These are phyloP conservation scores for Macaria liturata DNA, from an alignment of 2,888 invertebrate species.

Conservation along the genomic window DNA sequence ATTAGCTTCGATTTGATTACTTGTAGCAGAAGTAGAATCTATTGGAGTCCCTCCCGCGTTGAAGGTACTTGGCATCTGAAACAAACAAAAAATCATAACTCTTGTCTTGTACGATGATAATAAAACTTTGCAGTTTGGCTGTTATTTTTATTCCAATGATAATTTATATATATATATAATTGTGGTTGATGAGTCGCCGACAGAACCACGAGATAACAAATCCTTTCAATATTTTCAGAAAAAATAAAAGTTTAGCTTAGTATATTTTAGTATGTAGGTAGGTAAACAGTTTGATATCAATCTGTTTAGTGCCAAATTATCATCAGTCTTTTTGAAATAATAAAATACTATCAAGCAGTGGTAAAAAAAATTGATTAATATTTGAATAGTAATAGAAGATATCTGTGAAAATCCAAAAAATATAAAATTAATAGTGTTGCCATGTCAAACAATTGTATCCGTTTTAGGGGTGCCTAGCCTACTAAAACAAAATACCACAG, in stretches of 20 bases:
- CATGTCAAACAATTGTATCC: constrained; percentile 1
- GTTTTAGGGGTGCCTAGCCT: constrained; percentile 5
- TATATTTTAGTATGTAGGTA: not conserved
- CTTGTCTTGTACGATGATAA: constrained; percentile 16
- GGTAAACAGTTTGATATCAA: constrained; percentile 1
- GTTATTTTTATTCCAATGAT: constrained; percentile 17
- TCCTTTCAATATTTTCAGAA: constrained; percentile 5
- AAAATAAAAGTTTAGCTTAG: not conserved
- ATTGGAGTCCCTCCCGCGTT: constrained; percentile 12
- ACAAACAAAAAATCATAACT: constrained; percentile 20
- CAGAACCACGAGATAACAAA: constrained; percentile 12
- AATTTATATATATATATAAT: constrained; percentile 11
- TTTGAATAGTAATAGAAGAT: constrained; percentile 1
- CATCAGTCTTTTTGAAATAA: not conserved
- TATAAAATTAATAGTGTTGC: constrained; percentile 2
- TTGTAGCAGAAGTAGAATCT: constrained; percentile 12
- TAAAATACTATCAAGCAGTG: constrained; percentile 4
- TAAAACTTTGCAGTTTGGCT: constrained; percentile 17
- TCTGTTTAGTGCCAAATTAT: constrained; percentile 1
- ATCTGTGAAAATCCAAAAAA: not conserved
- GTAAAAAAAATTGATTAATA: not conserved
- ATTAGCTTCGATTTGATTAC: constrained; percentile 10
- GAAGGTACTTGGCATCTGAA: constrained; percentile 15
- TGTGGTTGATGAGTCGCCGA: constrained; percentile 13
- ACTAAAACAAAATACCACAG: constrained; percentile 8